Conservation (phyloP, 2,113 vertebrate species). For the Platichthys stellatus region DNA sequence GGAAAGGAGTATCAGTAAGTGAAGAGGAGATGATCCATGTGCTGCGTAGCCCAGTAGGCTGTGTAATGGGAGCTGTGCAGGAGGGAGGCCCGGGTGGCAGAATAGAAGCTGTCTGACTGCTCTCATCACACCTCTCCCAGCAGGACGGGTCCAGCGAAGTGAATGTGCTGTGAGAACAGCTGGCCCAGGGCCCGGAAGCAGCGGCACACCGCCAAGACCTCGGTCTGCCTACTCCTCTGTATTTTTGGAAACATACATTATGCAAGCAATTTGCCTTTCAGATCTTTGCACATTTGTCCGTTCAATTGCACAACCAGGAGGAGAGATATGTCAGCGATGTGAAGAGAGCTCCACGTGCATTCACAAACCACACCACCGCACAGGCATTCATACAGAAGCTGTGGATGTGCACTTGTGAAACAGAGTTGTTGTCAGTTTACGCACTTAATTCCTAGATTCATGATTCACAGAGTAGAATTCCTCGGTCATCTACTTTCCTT, state of each 20-base stretch:
- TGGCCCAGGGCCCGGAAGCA: constrained; percentile 57
- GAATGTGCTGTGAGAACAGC: constrained; percentile 57
- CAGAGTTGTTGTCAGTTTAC: background rate
- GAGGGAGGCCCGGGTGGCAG: constrained; percentile 56
- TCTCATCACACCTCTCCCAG: constrained; percentile 66
- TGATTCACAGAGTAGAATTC: constrained; percentile 43
- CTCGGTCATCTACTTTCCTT: constrained; percentile 26
- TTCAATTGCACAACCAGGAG: constrained; percentile 43
- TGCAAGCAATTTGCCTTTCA: constrained; percentile 77
- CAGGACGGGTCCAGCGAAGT: constrained; percentile 48
- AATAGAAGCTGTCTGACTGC: constrained; percentile 61
- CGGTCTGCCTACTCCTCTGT: constrained; percentile 70
- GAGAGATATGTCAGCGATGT: constrained; percentile 58
- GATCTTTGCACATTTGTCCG: constrained; percentile 56
- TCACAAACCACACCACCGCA: constrained; percentile 15
- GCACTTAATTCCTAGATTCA: too few relatives aligned
- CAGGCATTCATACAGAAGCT: constrained; percentile 27
- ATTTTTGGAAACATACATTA: constrained; percentile 83
- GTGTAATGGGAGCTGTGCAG: constrained; percentile 43
- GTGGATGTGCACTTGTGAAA: constrained; percentile 18
- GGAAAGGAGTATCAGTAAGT: constrained; percentile 7
- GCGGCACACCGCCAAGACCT: constrained; percentile 71
- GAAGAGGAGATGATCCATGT: constrained; percentile 11
- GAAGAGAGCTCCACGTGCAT: constrained; percentile 28
- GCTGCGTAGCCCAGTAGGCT: constrained; percentile 31